These are phyloP conservation scores for Aphelenchoides avenae DNA, from an alignment of 1,140 invertebrate genomes.

Conservation along the genomic window DNA sequence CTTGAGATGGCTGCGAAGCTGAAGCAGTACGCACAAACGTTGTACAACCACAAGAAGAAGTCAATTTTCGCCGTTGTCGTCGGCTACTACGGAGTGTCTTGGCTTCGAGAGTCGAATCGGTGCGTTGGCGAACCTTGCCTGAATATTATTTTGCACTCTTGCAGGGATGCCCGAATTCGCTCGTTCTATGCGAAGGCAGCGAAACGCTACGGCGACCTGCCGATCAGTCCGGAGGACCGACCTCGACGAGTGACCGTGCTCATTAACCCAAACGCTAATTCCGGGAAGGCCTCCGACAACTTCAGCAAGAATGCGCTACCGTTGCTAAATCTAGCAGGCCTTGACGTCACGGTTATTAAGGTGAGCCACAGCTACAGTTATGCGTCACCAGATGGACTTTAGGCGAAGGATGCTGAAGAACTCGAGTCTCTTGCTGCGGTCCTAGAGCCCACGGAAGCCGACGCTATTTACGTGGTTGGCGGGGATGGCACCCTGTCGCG, in stretches of 20 bases:
- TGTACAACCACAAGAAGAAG: conserved; percentile 38
- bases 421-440: conserved; percentile 19
- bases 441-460: conserved; percentile 27
- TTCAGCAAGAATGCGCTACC: conserved; percentile 38
- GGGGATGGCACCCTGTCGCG: conserved; percentile 32
- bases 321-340: conserved; percentile 30
- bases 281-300: conserved; percentile 11
- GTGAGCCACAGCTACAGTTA: neutral
- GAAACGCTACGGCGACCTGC: conserved; percentile 14
- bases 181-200: conserved; percentile 27
- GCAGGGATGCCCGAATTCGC: conserved; percentile 31
- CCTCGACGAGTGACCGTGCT: conserved; percentile 28
- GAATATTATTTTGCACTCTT: conserved; percentile 1
- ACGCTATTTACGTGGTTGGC: conserved; percentile 31
- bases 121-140: conserved; percentile 13
- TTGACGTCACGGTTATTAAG: conserved; percentile 33
- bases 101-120: conserved; percentile 3
- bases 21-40: too few species aligned
- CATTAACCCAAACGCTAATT: conserved; percentile 25
- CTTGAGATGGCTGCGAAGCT: too few species aligned
- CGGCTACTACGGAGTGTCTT: conserved; percentile 7
- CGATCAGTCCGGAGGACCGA: conserved; percentile 9
- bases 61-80: conserved; percentile 24
- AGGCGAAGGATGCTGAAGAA: conserved; percentile 21
- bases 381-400: neutral